These are phyloP conservation scores for Lepisosteus osseus DNA, from an alignment of 2,113 vertebrate genomes.

Conservation along the genomic window DNA sequence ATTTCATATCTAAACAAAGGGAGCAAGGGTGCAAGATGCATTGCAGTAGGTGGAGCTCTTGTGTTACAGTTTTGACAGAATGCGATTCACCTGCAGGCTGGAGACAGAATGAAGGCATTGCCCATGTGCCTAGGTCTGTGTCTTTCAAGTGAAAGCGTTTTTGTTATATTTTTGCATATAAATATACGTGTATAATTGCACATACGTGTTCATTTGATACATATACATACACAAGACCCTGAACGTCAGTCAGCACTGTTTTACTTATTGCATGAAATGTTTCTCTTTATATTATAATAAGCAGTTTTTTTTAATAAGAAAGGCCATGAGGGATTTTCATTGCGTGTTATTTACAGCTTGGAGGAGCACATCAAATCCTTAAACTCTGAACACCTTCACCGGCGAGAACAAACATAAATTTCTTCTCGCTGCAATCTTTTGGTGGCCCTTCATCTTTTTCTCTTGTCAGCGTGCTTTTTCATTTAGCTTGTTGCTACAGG, in stretches of 20 bases:
- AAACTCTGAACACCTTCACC: slow-evolving; percentile 30
- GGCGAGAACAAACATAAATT: slow-evolving; percentile 35
- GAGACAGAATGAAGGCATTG: slow-evolving; percentile 38
- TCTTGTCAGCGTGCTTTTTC: slow-evolving; percentile 68
- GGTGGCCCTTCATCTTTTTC: slow-evolving; percentile 69
- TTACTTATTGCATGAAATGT: background rate
- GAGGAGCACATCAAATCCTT: slow-evolving; percentile 20
- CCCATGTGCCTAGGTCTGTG: background rate
- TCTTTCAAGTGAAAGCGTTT: too few species aligned
- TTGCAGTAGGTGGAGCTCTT: slow-evolving; percentile 74
- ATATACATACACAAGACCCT: background rate
- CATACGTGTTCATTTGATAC: background rate
- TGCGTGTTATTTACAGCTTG: slow-evolving; percentile 32
- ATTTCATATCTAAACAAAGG: slow-evolving; percentile 34
- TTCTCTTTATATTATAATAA: background rate
- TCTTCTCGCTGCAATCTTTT: slow-evolving; percentile 52
- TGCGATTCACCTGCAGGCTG: slow-evolving; percentile 51
- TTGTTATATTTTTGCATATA: slow-evolving; percentile 20
- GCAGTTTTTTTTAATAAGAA: background rate
- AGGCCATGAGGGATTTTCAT: background rate
- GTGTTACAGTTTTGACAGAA: slow-evolving; percentile 57
- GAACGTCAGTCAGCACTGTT: background rate
- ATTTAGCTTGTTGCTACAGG: slow-evolving; percentile 70
- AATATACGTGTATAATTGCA: slow-evolving; percentile 7
- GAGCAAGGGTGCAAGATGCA: slow-evolving; percentile 36